Evolutionary conservation across 2,797 vertebrate genomes (phyloP).

Genomic region (Crocodylus rhombifer): DNA sequence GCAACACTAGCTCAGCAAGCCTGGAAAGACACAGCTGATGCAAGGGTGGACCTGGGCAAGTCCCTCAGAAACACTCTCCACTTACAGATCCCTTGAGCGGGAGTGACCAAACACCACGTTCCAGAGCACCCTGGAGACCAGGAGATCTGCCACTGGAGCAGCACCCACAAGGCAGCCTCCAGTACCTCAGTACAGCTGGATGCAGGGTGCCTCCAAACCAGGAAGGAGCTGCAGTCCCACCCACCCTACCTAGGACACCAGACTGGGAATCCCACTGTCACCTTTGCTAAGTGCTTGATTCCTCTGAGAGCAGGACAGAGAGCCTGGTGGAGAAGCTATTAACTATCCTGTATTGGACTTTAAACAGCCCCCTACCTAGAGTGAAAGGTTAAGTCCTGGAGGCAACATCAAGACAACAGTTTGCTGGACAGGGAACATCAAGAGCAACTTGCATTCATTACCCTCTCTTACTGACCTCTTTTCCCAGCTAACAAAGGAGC

Average conservation of each 20-base stretch:
- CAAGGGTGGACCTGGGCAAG: background rate
- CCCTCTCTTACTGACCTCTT: background rate
- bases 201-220: background rate
- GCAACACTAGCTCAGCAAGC: no score
- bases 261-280: background rate
- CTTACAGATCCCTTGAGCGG: no score
- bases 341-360: accelerated
- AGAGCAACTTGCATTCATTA: accelerated
- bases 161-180: background rate
- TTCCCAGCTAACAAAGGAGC: accelerated
- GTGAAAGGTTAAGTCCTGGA: background rate
- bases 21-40: no score
- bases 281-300: background rate
- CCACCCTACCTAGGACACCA: background rate
- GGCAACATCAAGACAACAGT: background rate
- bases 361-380: accelerated
- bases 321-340: background rate
- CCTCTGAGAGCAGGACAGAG: background rate
- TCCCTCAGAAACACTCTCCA: background rate
- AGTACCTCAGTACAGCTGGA: background rate
- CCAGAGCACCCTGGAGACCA: background rate
- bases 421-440: background rate
- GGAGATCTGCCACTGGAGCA: background rate
- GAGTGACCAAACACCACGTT: background rate
- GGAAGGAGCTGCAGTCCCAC: background rate